Evolutionary conservation across 2,888 invertebrate species (phyloP).

Genomic region (Eupithecia vulgata): DNA sequence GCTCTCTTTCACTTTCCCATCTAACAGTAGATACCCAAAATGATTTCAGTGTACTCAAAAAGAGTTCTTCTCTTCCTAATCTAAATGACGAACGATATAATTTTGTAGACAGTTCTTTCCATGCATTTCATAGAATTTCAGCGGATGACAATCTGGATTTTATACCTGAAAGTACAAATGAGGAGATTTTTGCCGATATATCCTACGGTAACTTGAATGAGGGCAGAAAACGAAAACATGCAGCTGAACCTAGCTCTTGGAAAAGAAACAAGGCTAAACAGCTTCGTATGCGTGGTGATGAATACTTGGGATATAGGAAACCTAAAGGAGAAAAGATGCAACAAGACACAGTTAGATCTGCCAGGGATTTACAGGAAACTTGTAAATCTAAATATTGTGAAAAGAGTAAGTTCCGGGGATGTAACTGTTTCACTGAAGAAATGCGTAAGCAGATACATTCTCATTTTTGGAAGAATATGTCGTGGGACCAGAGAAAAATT

Average conservation of each 20-base stretch:
- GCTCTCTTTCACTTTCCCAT: too few relatives aligned
- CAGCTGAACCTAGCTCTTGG: neutral
- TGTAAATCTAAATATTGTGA: too few relatives aligned
- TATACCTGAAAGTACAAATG: too few relatives aligned
- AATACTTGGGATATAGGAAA: neutral
- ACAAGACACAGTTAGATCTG: neutral
- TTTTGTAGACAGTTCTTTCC: too few relatives aligned
- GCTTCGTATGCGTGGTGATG: neutral
- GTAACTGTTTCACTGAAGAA: constrained; percentile 1
- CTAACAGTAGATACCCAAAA: too few relatives aligned
- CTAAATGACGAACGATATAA: too few relatives aligned
- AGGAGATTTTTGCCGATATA: too few relatives aligned
- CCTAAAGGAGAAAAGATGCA: neutral
- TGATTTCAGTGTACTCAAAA: too few relatives aligned
- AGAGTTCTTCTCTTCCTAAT: too few relatives aligned
- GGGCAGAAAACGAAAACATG: neutral
- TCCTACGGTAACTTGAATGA: neutral
- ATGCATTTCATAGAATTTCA: too few relatives aligned
- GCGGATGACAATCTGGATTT: too few relatives aligned
- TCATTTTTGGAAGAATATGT: constrained; percentile 9
- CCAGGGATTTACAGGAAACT: neutral
- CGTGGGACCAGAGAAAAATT: constrained; percentile 10
- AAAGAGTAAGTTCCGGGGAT: constrained; percentile 6
- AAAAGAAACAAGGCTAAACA: neutral
- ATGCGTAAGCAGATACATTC: constrained; percentile 2